Evolutionary conservation across 1,140 invertebrate species (phyloP), one percentile per base, ranked within the genome.

Genomic region (Philotrypesis tridentata): DNA sequence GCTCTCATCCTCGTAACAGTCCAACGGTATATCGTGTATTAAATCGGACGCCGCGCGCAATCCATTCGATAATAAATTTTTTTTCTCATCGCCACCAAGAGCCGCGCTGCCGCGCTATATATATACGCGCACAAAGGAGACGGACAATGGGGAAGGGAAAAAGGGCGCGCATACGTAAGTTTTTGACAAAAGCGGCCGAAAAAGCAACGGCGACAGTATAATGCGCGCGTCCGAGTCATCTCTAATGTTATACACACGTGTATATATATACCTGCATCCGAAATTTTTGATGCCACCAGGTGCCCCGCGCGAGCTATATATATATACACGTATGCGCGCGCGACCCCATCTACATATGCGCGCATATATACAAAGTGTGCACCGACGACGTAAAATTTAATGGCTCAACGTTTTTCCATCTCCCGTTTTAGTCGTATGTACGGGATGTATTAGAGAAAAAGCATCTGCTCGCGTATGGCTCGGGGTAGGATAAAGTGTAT

Each of bases 201-300:
- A 72, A 72, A 72, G 70, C n/a, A 23, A 55, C 48, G 48, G 48
- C 48, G 48, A 55, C 48, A 70, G 37, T 21, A 31, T 40, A 71
- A 37, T 9, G 40, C 25, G 71, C 17, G 8, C 23, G 27, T 23
- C 37, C 70, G 37, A 73, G 70, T 73, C 79, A 80, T 73, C 73
- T 73, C 63, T 67, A 25, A 29, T 37, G 40, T 37, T 67, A 72
- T 67, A 17, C 71, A 11, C 55, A 60, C 33, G 9, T 25, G 23
- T 65, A 72, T 73, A 40, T 71, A 73, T 29, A 74, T 80, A 63
- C 68, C 67, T 79, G 70, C 78, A 61, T 74, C 72, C 72, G 72
- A 74, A 74, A 74, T 74, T 74, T 74, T 33, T 74, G 43, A 55
- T 80, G 63, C 40, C 63, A 25, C 78, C 78, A 72, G 68, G 68